A percentile compares a stretch with the other conserved stretches of the same genome.
These are phyloP conservation scores for Eupsilia transversa DNA, from an alignment of 2,888 invertebrate genomes.

Conservation along the genomic window DNA sequence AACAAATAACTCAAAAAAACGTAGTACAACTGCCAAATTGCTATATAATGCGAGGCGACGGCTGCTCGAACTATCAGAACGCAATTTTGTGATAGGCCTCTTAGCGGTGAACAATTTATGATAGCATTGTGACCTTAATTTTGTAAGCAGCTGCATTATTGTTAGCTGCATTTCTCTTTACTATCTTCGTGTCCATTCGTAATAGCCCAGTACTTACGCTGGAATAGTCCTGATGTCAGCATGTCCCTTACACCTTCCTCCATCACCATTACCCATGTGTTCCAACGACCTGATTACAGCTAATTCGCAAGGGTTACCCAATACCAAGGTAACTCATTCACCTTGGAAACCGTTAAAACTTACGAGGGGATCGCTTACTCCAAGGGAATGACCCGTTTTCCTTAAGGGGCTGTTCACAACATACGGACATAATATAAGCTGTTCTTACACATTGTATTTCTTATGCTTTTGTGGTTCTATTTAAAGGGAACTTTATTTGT, in stretches of 20 bases:
- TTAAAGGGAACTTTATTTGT: slow-evolving; percentile 12
- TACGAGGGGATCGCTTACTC: slow-evolving; percentile 54
- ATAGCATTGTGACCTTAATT: not conserved
- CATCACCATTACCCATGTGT: slow-evolving; percentile 32
- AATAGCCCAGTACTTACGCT: not conserved
- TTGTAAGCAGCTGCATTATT: not conserved
- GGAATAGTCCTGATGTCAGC: not conserved
- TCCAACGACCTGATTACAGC: slow-evolving; percentile 39
- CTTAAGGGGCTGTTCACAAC: slow-evolving; percentile 60
- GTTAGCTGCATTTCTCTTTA: not conserved
- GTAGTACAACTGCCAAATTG: no score
- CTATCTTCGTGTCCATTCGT: not conserved
- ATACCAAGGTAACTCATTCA: slow-evolving; percentile 43
- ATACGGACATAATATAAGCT: slow-evolving; percentile 52
- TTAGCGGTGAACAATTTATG: not conserved
- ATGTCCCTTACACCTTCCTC: slow-evolving; percentile 27
- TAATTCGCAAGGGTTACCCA: slow-evolving; percentile 46
- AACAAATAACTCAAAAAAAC: no score
- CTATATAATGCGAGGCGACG: no score
- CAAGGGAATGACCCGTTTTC: slow-evolving; percentile 55
- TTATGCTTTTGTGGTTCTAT: slow-evolving; percentile 18
- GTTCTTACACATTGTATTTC: slow-evolving; percentile 45
- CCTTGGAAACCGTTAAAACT: slow-evolving; percentile 52
- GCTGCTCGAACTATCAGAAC: no score
- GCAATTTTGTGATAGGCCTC: no score